Evolutionary conservation across 2,113 vertebrate species (phyloP).

Genomic region (Camelus dromedarius): DNA sequence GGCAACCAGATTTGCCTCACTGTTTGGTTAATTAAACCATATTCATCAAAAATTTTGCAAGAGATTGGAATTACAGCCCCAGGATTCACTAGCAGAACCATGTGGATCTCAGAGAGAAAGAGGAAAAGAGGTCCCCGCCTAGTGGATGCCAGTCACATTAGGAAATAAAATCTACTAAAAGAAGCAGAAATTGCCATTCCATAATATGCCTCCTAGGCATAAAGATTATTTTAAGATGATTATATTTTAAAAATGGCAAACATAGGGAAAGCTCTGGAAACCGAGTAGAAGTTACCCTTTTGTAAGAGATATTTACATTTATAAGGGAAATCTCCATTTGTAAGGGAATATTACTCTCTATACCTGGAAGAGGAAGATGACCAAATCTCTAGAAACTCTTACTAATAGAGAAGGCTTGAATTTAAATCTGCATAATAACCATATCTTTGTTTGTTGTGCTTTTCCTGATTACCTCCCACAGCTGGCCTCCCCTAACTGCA

Average conservation of each 20-base stretch:
- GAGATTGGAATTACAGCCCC: not conserved
- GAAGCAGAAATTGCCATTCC: not conserved
- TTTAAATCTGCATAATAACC: not conserved
- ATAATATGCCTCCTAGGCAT: not conserved
- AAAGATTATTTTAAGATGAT: not conserved
- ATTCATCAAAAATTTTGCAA: not conserved
- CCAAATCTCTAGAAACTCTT: not conserved
- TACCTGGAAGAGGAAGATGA: not conserved
- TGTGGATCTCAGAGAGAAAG: not conserved
- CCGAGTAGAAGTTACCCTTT: not conserved
- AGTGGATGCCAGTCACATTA: not conserved
- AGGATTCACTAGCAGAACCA: not conserved
- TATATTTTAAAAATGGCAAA: not conserved
- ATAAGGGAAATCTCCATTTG: not conserved
- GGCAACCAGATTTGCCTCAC: not conserved
- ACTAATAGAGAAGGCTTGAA: not conserved
- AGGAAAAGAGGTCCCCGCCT: not conserved
- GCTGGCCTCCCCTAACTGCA: accelerated
- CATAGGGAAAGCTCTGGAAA: not conserved
- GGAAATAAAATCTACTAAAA: not conserved
- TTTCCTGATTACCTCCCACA: too few species aligned
- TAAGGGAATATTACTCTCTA: not conserved
- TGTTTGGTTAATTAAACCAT: not conserved
- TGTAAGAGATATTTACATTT: not conserved
- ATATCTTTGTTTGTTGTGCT: not conserved